phyloP scores from a whole-genome alignment of 2,888 invertebrate species.

The Tortrix viridana region DNA sequence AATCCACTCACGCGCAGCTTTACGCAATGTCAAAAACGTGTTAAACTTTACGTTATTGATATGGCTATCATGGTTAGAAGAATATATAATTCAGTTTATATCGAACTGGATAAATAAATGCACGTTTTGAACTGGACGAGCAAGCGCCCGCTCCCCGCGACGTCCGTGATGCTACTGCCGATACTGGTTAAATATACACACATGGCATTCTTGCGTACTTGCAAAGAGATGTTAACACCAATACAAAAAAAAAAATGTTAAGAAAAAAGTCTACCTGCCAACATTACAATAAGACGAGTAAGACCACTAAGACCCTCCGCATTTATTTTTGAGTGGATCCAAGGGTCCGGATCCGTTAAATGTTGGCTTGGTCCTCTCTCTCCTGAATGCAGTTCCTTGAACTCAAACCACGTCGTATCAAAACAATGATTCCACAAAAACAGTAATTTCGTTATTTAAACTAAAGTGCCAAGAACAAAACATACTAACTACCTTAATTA shows the following conservation, averaged over 20 bases:
- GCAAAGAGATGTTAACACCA: conserved; percentile 4
- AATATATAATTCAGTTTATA: neutral
- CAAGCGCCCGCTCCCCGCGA: neutral
- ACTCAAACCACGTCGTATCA: no score
- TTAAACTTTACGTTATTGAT: neutral
- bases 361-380: no score
- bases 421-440: no score
- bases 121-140: neutral
- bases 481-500: no score
- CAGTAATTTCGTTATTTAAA: no score
- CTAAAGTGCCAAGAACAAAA: no score
- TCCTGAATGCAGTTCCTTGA: no score
- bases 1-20: neutral
- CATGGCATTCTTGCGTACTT: conserved; percentile 16
- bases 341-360: no score
- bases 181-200: conserved; percentile 16
- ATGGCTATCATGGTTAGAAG: neutral
- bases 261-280: neutral
- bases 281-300: neutral
- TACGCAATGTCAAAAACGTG: neutral
- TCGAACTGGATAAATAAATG: neutral
- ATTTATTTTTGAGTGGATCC: no score
- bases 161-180: conserved; percentile 8
- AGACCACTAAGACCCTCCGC: neutral
- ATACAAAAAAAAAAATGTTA: neutral